These are phyloP conservation scores for Cuculus canorus DNA, from an alignment of 2,797 vertebrate species.

Conservation along the genomic window DNA sequence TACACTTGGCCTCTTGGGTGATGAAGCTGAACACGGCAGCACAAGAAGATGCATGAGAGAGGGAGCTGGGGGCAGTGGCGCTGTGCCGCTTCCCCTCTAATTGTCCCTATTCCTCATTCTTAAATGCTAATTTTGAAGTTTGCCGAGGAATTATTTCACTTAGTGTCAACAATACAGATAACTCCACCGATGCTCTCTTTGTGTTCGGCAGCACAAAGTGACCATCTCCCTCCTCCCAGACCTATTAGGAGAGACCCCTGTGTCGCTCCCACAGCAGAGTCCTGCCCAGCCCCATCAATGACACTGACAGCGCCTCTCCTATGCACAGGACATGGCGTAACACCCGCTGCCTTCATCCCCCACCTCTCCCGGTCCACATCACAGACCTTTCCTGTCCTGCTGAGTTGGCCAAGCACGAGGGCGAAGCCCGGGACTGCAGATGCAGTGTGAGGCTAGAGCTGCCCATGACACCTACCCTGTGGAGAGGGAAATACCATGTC, in stretches of 20 bases:
- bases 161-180: conserved; percentile 67
- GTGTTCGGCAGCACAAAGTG: neutral
- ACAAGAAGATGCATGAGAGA: neutral
- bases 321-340: accelerated
- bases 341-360: too few species aligned
- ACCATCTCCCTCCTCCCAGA: neutral
- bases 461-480: accelerated
- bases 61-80: neutral
- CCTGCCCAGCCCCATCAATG: neutral
- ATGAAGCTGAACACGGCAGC: neutral
- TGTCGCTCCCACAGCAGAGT: neutral
- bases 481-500: neutral
- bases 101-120: conserved; percentile 58
- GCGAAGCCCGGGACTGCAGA: neutral
- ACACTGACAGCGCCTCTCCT: neutral
- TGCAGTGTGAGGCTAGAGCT: accelerated
- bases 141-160: conserved; percentile 59
- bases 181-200: neutral
- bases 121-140: conserved; percentile 68
- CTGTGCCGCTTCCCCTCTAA: neutral
- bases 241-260: neutral
- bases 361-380: accelerated
- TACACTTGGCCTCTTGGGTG: neutral
- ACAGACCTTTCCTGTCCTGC: accelerated
- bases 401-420: accelerated